Evolutionary conservation across 2,888 invertebrate genomes (phyloP).

Genomic region (Netelia fuscicornis): DNA sequence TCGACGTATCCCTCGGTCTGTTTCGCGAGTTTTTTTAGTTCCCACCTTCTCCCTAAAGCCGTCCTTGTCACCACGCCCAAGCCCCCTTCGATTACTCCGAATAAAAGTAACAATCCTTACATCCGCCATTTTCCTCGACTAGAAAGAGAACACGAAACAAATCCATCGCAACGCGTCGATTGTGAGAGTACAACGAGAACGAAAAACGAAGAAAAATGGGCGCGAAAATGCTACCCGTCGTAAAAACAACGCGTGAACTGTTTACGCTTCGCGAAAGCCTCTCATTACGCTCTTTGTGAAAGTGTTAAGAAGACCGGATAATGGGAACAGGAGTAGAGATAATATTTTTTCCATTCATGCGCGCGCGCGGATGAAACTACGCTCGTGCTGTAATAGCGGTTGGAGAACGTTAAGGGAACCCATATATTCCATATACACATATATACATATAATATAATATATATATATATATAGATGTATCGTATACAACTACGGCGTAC

Average conservation of each 20-base stretch:
- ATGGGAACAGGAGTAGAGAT: slow-evolving; percentile 8
- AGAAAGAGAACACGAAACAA: not conserved
- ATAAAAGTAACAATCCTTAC: not conserved
- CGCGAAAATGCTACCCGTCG: not conserved
- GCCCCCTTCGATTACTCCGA: slow-evolving; percentile 35
- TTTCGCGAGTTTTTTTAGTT: slow-evolving; percentile 12
- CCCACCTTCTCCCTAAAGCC: not conserved
- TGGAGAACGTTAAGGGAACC: not conserved
- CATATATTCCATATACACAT: slow-evolving; percentile 6
- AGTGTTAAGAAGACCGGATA: slow-evolving; percentile 7
- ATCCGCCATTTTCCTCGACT: not conserved
- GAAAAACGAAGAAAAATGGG: not conserved
- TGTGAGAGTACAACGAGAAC: not conserved
- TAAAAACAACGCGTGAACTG: slow-evolving; percentile 6
- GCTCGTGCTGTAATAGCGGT: not conserved
- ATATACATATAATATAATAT: not conserved
- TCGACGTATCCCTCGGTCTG: slow-evolving; percentile 27
- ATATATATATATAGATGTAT: not conserved
- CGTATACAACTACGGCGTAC: not conserved
- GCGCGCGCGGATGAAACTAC: not conserved
- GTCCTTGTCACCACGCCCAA: slow-evolving; percentile 4
- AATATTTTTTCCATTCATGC: slow-evolving; percentile 24
- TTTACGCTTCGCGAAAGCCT: slow-evolving; percentile 16
- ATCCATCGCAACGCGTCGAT: not conserved
- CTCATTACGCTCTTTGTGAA: slow-evolving; percentile 27